These are phyloP conservation scores for Neomorphus geoffroyi DNA, from an alignment of 2,797 vertebrate species.

Conservation along the genomic window DNA sequence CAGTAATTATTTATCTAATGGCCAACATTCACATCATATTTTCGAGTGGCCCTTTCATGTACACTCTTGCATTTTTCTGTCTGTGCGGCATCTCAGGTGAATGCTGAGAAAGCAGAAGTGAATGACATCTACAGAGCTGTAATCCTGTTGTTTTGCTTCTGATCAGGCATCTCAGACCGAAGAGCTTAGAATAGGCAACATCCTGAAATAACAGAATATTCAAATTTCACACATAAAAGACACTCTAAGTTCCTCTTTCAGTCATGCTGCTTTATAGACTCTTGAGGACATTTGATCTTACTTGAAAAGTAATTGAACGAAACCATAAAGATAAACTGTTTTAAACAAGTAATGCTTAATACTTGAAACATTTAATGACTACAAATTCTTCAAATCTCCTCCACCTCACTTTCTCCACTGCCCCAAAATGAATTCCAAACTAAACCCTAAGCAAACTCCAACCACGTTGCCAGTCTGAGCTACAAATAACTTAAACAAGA, in stretches of 20 bases:
- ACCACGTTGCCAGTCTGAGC: background rate
- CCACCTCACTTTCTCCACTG: background rate
- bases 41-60: background rate
- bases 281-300: background rate
- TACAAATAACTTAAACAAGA: background rate
- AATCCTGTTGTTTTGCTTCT: background rate
- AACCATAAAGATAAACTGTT: background rate
- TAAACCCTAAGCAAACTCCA: background rate
- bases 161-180: background rate
- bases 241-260: background rate
- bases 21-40: background rate
- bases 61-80: background rate
- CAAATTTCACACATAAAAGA: background rate
- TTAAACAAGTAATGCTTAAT: background rate
- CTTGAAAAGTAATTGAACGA: background rate
- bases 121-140: background rate
- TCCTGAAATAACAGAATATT: conserved; percentile 18
- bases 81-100: background rate
- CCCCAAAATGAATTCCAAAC: background rate
- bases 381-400: background rate
- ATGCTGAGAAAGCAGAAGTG: background rate
- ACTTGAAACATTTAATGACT: background rate
- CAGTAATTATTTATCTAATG: background rate
- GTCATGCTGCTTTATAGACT: background rate
- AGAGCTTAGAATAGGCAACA: background rate